Percentiles rank a stretch among this genome's conserved stretches.
These are phyloP conservation scores for Cistogaster globosa DNA, from an alignment of 2,888 invertebrate species.

Conservation along the genomic window DNA sequence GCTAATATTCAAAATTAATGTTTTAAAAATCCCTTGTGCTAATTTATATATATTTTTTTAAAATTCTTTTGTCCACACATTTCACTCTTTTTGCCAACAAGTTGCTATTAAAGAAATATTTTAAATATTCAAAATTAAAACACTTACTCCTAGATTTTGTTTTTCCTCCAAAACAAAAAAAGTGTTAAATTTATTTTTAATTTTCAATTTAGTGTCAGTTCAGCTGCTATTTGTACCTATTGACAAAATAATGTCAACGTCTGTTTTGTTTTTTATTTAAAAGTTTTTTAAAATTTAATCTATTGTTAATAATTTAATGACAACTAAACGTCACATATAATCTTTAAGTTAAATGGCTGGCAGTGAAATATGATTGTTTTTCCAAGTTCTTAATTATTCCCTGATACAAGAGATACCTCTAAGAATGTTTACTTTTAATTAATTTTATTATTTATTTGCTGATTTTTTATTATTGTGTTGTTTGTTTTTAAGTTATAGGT, in stretches of 20 bases:
- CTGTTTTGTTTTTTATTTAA: constrained; percentile 6
- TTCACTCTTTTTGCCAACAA: constrained; percentile 7
- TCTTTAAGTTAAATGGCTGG: constrained; percentile 21
- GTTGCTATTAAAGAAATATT: background rate
- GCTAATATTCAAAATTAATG: constrained; percentile 67
- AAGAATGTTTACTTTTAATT: constrained; percentile 35
- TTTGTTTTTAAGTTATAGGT: background rate
- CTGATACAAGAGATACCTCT: constrained; percentile 47
- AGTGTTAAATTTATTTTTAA: background rate
- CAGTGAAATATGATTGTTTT: constrained; percentile 20
- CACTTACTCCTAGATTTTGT: constrained; percentile 45
- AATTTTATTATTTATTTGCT: constrained; percentile 37
- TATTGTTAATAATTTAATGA: constrained; percentile 67
- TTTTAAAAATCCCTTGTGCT: constrained; percentile 67
- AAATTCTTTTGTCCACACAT: constrained; percentile 55
- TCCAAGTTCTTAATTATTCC: constrained; percentile 12
- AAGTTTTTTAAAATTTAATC: constrained; percentile 4
- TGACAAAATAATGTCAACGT: constrained; percentile 62
- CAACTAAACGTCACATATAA: constrained; percentile 54
- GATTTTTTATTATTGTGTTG: constrained; percentile 30
- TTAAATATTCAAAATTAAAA: background rate
- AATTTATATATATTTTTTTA: constrained; percentile 62
- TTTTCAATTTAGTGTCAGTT: constrained; percentile 32
- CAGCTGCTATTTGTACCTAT: constrained; percentile 69
- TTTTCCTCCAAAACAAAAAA: background rate